Evolutionary conservation across 2,113 vertebrate species (phyloP).

Genomic region (Micromys minutus): DNA sequence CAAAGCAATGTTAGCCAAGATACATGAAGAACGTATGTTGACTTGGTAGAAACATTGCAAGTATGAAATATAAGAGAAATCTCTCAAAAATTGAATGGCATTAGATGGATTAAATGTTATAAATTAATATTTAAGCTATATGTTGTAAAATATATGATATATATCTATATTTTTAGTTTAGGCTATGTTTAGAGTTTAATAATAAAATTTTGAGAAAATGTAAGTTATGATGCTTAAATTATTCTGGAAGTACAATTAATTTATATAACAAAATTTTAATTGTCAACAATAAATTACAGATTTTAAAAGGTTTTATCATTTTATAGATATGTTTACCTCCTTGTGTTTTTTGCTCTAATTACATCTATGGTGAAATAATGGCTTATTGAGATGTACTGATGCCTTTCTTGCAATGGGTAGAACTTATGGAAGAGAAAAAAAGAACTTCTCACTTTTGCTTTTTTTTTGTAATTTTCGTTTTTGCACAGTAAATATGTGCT

Average conservation of each 20-base stretch:
- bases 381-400: neutral
- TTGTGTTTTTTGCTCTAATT: too few relatives aligned
- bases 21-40: neutral
- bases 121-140: neutral
- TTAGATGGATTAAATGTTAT: neutral
- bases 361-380: neutral
- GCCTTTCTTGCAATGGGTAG: neutral
- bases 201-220: neutral
- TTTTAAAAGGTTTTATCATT: neutral
- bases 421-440: neutral
- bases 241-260: neutral
- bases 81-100: neutral
- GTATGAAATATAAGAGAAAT: neutral
- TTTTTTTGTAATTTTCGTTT: neutral
- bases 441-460: neutral
- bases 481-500: neutral
- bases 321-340: rapidly evolving
- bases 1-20: neutral
- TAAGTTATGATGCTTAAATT: neutral
- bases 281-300: neutral
- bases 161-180: slow-evolving; percentile 1
- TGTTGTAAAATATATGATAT: neutral
- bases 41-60: neutral
- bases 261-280: neutral
- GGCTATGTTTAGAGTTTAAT: neutral